These are phyloP conservation scores for Channallabes apus DNA, from an alignment of 2,797 vertebrate species.

Conservation along the genomic window DNA sequence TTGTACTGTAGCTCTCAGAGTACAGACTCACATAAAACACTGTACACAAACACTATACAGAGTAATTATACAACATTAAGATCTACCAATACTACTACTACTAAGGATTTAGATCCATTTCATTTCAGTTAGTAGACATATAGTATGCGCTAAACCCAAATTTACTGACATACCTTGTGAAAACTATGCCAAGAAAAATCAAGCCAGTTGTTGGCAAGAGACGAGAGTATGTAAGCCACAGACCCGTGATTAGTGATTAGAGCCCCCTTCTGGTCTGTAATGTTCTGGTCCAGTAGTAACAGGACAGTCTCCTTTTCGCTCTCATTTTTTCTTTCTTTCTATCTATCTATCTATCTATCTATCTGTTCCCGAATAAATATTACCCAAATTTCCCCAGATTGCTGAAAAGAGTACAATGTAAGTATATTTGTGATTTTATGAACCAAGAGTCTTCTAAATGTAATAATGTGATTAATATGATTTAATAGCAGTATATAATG, in stretches of 20 bases:
- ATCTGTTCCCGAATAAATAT: background rate
- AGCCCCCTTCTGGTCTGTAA: slow-evolving; percentile 44
- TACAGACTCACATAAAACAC: too few species aligned
- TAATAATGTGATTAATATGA: too few species aligned
- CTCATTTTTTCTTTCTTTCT: background rate
- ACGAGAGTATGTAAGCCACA: background rate
- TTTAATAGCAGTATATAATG: too few species aligned
- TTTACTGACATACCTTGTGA: slow-evolving; percentile 19
- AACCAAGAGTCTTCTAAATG: background rate
- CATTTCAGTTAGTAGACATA: background rate
- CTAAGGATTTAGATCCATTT: background rate
- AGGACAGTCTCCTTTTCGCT: background rate
- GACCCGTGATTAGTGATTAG: slow-evolving; percentile 17
- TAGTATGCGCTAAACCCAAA: background rate
- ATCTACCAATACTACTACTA: too few species aligned
- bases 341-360: background rate
- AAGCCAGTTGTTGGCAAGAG: background rate
- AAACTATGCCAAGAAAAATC: slow-evolving; percentile 6
- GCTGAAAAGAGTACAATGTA: background rate
- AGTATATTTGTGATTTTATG: background rate
- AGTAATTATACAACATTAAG: too few species aligned
- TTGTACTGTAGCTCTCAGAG: too few species aligned
- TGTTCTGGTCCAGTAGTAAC: background rate
- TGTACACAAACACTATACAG: too few species aligned
- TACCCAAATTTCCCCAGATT: background rate